A percentile compares a stretch with the other conserved stretches of the same genome.
These are phyloP conservation scores for Caenorhabditis afra DNA, from an alignment of 2,888 invertebrate genomes.

Conservation along the genomic window DNA sequence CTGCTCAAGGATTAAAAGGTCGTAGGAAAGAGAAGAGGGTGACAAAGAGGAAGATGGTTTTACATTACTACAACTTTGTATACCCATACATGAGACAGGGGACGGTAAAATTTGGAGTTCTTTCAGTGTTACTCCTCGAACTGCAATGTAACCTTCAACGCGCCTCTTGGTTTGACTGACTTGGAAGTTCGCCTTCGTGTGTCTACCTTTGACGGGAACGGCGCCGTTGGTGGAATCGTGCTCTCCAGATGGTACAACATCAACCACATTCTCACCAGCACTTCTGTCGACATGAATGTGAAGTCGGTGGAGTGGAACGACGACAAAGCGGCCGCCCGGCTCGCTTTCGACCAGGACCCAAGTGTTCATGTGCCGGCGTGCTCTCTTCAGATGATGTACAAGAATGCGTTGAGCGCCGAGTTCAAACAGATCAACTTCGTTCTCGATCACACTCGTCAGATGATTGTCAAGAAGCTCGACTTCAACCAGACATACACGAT, in stretches of 20 bases:
- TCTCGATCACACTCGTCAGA: slow-evolving; percentile 58
- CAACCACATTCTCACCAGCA: slow-evolving; percentile 37
- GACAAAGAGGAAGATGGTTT: slow-evolving; percentile 4
- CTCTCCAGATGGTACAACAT: slow-evolving; percentile 57
- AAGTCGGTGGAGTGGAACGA: slow-evolving; percentile 60
- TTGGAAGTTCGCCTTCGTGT: slow-evolving; percentile 51
- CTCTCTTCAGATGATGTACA: slow-evolving; percentile 44
- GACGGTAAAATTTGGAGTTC: no score
- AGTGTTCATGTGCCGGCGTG: slow-evolving; percentile 46
- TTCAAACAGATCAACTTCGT: slow-evolving; percentile 22
- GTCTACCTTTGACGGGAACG: slow-evolving; percentile 53
- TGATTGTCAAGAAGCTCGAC: slow-evolving; percentile 61
- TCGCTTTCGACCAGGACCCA: slow-evolving; percentile 31
- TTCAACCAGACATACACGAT: slow-evolving; percentile 61
- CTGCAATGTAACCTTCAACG: slow-evolving; percentile 50
- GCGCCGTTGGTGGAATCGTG: slow-evolving; percentile 52
- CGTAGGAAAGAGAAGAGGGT: slow-evolving; percentile 13
- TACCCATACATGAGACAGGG: slow-evolving; percentile 1
- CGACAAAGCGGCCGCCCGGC: slow-evolving; percentile 61
- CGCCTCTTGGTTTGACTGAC: slow-evolving; percentile 16
- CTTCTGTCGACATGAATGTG: slow-evolving; percentile 34
- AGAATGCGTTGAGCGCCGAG: slow-evolving; percentile 33
- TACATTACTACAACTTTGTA: slow-evolving; percentile 3
- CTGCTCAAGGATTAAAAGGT: slow-evolving; percentile 56
- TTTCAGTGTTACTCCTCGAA: slow-evolving; percentile 58